Evolutionary conservation across 2,888 invertebrate species (phyloP), one percentile per base, ranked within the genome.

Genomic region (Argynnis bischoffii): DNA sequence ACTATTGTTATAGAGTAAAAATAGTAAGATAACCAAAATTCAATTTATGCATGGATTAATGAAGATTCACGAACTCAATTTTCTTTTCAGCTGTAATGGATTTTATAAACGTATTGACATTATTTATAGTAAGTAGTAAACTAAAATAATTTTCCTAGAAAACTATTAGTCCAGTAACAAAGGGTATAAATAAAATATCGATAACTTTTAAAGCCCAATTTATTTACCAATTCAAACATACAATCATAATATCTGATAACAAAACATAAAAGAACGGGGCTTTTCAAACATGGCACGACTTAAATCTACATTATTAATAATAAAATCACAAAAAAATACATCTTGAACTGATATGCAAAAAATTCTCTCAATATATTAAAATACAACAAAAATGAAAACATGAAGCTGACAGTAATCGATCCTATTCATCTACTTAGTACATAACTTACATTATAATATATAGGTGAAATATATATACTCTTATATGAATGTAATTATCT

Each of bases 271-370:
- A 54, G 31, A 65, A 59, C 51, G 46, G 59, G 53, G 65, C 65
- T 57, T 57, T 51, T 57, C 31, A 65, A 31, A 54, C 53, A 65
- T 65, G 65, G 65, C 65, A 65, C 57, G 13, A 57, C 65, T 65
- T 54, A 65, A 15, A 15, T 3, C 57, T 57, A 57, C 50, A 53
- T 26, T 26, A 53, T 46, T 35, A 54, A 41, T 15, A 46, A 56
- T 18, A 53, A 16, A 47, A 55, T 65, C 47, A 59, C 26, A 57
- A 57, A 46, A 26, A 55, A 59, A 50, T 48, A 16, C 41, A 50
- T 51, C 46, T 11, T 51, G 11, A 51, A 64, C 41, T 57, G 57
- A 57, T 64, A 57, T 65, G 57, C 56, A 64, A 41, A 50, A 56
- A 64, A 64, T 64, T 64, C 51, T 64, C 16, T 48, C 1, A 59